Evolutionary conservation across 2,888 invertebrate genomes (phyloP), one percentile per base, ranked within the genome.

Genomic region (Mechanitis messenoides): DNA sequence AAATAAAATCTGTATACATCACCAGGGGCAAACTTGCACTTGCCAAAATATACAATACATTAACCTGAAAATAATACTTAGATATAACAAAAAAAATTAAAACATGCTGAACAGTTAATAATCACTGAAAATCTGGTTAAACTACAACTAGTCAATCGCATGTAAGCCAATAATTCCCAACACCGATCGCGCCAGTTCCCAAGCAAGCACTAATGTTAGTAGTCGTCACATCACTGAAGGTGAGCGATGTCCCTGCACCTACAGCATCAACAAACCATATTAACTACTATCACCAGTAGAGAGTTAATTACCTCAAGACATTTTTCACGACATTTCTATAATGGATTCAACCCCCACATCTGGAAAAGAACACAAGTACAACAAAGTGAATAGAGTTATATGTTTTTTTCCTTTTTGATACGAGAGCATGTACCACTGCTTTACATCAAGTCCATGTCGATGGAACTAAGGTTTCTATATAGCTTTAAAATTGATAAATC

Each of bases 321-420:
- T 87, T 88, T 35, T 84, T 89, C 88, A 85, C 89, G 88, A 89
- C 78, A 87, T 86, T 87, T 85, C 84, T 86, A 88, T 87, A 85
- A 88, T 85, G 83, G 87, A 87, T 85, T 89, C 87, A 89, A 89
- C 84, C 88, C 86, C 90, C 89, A 88, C 79, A 90, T 88, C 90
- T 90, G 90, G 82, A 89, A 90, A 90, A 90, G 89, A 89, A 89
- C 89, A 89, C 90, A 90, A 90, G 89, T 90, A 90, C 90, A 90
- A 90, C 89, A 89, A 88, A 85, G 85, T 89, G 84, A 90, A 88
- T 88, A 89, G 79, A 81, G 80, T 82, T 77, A 71, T 64, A 71
- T 65, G 65, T 66, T 65, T 69, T 67, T 68, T 65, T 62, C 66
- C 61, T 62, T 72, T 71, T 73, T 64, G 74, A 64, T 70, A 71